A percentile compares a stretch with the other conserved stretches of the same genome.
Conservation (phyloP, 2,797 vertebrate genomes). For the Muscicapa striata region DNA sequence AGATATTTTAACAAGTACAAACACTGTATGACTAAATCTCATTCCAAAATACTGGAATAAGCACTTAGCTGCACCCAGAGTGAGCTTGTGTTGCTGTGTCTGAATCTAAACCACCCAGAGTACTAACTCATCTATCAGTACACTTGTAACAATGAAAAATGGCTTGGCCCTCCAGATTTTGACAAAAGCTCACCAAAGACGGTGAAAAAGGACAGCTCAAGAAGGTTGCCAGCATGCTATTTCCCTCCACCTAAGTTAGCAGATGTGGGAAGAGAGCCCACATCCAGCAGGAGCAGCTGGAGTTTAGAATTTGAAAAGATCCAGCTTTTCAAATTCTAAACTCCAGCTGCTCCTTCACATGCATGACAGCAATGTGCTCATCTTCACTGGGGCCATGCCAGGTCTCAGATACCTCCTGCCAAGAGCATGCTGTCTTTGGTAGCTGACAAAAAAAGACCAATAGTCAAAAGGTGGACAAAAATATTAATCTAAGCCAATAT, state of each 20-base stretch:
- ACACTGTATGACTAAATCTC: neutral
- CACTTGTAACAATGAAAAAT: neutral
- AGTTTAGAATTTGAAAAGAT: neutral
- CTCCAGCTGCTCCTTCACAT: constrained; percentile 24
- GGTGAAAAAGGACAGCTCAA: neutral
- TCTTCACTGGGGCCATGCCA: neutral
- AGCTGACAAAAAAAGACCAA: neutral
- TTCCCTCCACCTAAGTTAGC: neutral
- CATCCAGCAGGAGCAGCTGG: too few species aligned
- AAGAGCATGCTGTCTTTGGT: neutral
- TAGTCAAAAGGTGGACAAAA: neutral
- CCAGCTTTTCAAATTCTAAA: neutral
- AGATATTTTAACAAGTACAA: neutral
- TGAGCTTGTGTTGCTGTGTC: neutral
- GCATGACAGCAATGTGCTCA: neutral
- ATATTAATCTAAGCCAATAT: neutral
- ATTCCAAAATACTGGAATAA: neutral
- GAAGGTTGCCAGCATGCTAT: neutral
- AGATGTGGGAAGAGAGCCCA: neutral
- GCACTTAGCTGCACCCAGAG: neutral
- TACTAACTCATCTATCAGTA: neutral
- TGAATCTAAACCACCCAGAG: neutral
- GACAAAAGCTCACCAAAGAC: neutral
- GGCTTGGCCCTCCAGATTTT: neutral
- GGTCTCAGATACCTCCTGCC: neutral